Percentiles rank a stretch among this genome's conserved stretches.
Evolutionary conservation across 1,140 invertebrate genomes (phyloP).

Genomic region (Samia ricini): DNA sequence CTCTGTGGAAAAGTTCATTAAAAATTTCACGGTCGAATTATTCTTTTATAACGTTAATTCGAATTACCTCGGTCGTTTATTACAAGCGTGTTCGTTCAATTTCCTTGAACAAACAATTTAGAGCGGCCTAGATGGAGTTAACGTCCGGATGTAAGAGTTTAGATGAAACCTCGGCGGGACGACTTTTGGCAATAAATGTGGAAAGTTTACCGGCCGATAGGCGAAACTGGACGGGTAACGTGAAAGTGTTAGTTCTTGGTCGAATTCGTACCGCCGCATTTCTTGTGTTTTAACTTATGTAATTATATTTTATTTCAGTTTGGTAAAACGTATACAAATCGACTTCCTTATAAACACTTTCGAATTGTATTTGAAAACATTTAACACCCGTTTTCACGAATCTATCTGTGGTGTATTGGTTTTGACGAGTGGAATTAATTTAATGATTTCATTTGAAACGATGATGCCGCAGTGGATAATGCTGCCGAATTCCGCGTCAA

Average conservation of each 20-base stretch:
- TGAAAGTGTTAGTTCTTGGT: slow-evolving; percentile 38
- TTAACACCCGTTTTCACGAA: too few species aligned
- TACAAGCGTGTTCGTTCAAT: slow-evolving; percentile 18
- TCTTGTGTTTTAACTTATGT: not conserved
- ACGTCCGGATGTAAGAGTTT: slow-evolving; percentile 9
- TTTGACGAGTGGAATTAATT: too few species aligned
- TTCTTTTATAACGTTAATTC: slow-evolving; percentile 26
- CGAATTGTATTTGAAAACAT: too few species aligned
- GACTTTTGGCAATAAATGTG: slow-evolving; percentile 42
- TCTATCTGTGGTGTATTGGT: too few species aligned
- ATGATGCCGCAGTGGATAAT: too few species aligned
- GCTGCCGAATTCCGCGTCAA: too few species aligned
- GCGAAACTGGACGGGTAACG: slow-evolving; percentile 36
- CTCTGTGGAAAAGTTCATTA: slow-evolving; percentile 5
- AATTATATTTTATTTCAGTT: not conserved
- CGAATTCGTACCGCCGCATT: slow-evolving; percentile 12
- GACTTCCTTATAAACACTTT: too few species aligned
- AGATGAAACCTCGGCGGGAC: slow-evolving; percentile 26
- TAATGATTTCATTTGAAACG: too few species aligned
- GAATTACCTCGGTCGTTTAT: slow-evolving; percentile 27
- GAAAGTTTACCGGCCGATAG: slow-evolving; percentile 38
- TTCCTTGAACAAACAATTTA: slow-evolving; percentile 20
- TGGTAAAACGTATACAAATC: not conserved
- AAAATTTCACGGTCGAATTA: slow-evolving; percentile 12
- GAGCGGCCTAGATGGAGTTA: slow-evolving; percentile 5